Percentiles rank a stretch among this genome's conserved stretches.
phyloP scores from a whole-genome alignment of 2,113 vertebrate genomes.

The Gorsachius goisagi region DNA sequence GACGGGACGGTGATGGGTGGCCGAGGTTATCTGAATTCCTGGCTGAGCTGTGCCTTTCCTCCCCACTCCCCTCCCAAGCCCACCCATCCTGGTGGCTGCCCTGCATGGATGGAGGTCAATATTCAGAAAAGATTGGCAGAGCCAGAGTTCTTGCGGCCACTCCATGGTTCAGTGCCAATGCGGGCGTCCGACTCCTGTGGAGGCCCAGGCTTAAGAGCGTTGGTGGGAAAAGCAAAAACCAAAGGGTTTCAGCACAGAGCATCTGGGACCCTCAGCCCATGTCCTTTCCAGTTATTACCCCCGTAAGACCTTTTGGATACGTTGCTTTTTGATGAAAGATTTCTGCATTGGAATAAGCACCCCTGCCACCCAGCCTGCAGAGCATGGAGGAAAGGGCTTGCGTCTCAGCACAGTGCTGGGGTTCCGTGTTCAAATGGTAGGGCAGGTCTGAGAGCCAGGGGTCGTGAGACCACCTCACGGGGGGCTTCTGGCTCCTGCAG shows the following conservation, averaged over 20 bases:
- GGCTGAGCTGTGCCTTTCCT: neutral
- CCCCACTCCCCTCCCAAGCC: neutral
- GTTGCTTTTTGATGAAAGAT: neutral
- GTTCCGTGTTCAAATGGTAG: neutral
- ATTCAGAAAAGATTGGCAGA: neutral
- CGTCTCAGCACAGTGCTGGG: rapidly evolving
- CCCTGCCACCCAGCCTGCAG: neutral
- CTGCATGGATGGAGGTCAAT: rapidly evolving
- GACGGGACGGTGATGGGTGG: neutral
- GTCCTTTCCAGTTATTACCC: neutral
- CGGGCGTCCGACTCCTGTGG: neutral
- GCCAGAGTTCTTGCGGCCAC: rapidly evolving
- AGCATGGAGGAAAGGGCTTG: neutral
- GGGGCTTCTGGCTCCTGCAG: neutral
- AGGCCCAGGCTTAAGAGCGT: neutral
- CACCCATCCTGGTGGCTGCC: neutral
- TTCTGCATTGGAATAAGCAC: neutral
- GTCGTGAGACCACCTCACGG: neutral
- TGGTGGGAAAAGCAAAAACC: neutral
- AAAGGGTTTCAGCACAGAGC: neutral
- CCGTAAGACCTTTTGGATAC: neutral
- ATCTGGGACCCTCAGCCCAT: neutral
- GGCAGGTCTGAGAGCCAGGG: neutral
- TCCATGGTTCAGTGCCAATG: rapidly evolving
- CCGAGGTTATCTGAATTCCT: neutral